Evolutionary conservation across 2,888 invertebrate genomes (phyloP), one percentile per base, ranked within the genome.

Genomic region (Cheilosia grossa): DNA sequence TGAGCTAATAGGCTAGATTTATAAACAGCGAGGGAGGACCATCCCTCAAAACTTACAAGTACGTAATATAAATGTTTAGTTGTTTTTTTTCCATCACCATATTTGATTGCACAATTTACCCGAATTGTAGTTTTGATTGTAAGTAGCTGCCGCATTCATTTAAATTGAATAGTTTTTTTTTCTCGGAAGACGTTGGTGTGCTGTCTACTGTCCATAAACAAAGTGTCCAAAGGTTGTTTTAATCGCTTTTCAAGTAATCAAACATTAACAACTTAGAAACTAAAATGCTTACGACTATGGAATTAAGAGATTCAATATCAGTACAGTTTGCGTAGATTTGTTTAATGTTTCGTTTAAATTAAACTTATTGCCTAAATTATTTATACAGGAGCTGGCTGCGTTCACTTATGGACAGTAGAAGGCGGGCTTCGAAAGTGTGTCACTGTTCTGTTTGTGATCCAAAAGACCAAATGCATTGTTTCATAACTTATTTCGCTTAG

Each of bases 41-140:
- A 37, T 40, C 33, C 37, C 67, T 51, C 58, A 40, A 53, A 37
- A 74, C 82, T 80, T 74, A 83, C 56, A 13, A 40, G 13, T 44
- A 77, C 40, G 37, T n/a, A 17, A 54, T 33, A 30, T 19, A 17
- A 53, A 37, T 53, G 63, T 56, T 58, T 56, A n/a, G 63, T 56
- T 72, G 63, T 59, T 56, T 72, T n/a, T 69, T 53, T 85, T 85
- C 91, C 91, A 91, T 90, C 95, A 94, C 94, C 94, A 95, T 95
- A 94, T 85, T 94, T 94, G 95, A 96, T 95, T 96, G 95, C 95
- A 96, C 95, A 95, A 95, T 94, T 94, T 95, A 95, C 95, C 95
- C 95, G 95, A 95, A 85, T 81, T 73, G 72, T 75, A 77, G 72
- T 81, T 51, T 24, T 51, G 13, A 21, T 15, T 24, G 5, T 51